Base-by-base conservation (phyloP, 2,797 vertebrate genomes). In the Numenius phaeopus region DNA sequence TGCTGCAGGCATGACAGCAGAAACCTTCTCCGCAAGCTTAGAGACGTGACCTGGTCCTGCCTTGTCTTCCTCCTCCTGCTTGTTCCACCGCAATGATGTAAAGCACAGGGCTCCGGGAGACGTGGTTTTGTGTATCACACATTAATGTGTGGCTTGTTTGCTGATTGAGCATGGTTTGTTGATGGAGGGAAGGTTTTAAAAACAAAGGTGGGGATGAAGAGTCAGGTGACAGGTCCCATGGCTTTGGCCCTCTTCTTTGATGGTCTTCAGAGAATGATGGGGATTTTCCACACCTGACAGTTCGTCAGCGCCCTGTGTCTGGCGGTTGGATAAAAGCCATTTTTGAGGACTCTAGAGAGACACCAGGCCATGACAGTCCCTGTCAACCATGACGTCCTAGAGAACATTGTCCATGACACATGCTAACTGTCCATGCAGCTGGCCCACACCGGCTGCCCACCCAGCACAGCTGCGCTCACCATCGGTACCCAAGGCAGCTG, bases 191-290 rank as follows among this genome's bases (percentile, higher is more conserved):
- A 17, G 39, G 18, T 44, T 81, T 64, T 59, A 16, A 19, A 87
- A 61, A 24, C 30, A n/a, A 80, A 61, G 16, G 13, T 20, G 10
- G 8, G 16, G 22, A 26, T 89, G 50, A 88, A 47, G n/a, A 61
- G 5, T 11, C 15, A 7, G 4, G 1, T 3, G 23, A 5, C 2
- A 27, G 5, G 17, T 37, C 26, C 27, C 21, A 9, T 16, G 55
- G 50, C 34, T 91, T 84, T 84, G 50, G 2, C 6, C 12, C 3
- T 47, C 30, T 26, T 58, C n/a, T 46, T 66, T 40, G 24, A 0
- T 10, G n/a, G 2, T 59, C n/a, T 40, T 57, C 0, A 1, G 37
- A 59, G 40, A 55, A 64, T 3, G 11, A n/a, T 0, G 1, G 46
- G 69, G 32, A 4, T 90, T 52, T 83, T 67, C 30, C 16, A 7